Conservation (phyloP, 1,140 invertebrate species). For the Eufriesea mexicana region DNA sequence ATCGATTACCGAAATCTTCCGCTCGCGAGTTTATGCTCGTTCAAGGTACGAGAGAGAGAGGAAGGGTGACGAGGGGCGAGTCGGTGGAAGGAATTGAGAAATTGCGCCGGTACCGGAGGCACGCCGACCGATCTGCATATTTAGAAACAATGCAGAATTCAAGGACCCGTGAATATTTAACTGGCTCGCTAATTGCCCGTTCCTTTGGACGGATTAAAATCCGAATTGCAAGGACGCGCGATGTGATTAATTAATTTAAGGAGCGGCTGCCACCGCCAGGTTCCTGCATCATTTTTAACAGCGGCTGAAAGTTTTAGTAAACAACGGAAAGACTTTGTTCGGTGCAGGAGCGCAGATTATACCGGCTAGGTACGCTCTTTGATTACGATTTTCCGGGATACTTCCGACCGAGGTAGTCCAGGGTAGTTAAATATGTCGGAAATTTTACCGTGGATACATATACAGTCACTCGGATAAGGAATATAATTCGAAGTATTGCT, state of each 20-base stretch:
- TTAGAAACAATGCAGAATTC: conserved; percentile 22
- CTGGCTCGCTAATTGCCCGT: neutral
- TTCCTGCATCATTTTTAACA: neutral
- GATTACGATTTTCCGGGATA: too few relatives aligned
- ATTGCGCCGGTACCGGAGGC: neutral
- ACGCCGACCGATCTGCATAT: conserved; percentile 1
- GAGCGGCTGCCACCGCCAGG: neutral
- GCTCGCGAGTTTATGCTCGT: conserved; percentile 1
- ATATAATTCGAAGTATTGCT: too few relatives aligned
- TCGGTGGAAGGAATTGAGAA: neutral
- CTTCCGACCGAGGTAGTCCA: too few relatives aligned
- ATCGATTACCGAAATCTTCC: conserved; percentile 49
- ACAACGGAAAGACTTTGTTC: too few relatives aligned
- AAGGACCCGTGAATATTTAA: conserved; percentile 16
- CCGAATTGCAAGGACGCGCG: neutral
- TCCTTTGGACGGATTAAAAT: neutral
- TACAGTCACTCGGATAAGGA: too few relatives aligned
- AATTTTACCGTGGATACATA: too few relatives aligned
- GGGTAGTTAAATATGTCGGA: too few relatives aligned
- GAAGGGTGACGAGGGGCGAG: neutral
- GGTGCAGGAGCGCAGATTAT: too few relatives aligned
- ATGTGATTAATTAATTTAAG: neutral
- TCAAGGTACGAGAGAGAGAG: neutral
- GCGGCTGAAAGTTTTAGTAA: too few relatives aligned
- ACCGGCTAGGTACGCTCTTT: too few relatives aligned